These are phyloP conservation scores for Cheumatopsyche charites DNA, from an alignment of 1,140 invertebrate species.

Conservation along the genomic window DNA sequence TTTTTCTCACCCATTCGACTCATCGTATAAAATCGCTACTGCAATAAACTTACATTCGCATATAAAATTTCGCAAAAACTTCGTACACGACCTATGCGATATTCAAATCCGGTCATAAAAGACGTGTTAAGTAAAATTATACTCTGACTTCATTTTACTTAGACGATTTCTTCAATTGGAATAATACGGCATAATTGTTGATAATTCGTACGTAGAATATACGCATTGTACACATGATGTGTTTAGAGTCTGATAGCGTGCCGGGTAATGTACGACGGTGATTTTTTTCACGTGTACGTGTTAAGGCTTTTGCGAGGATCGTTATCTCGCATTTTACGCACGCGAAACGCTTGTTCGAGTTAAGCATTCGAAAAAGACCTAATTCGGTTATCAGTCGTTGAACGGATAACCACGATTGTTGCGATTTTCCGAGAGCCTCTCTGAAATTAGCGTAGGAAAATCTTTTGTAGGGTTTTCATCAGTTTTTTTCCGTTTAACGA, in stretches of 20 bases:
- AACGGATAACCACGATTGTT: no score
- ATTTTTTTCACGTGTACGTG: background rate
- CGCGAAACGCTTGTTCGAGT: background rate
- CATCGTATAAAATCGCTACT: background rate
- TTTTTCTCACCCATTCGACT: background rate
- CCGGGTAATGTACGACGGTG: background rate
- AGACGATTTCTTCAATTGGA: background rate
- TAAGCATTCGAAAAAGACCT: background rate
- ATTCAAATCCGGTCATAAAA: constrained; percentile 4
- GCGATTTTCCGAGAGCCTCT: no score
- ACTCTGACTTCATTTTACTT: constrained; percentile 9
- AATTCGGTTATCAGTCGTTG: background rate
- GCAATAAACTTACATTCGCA: background rate
- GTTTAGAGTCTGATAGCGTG: background rate
- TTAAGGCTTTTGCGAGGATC: background rate
- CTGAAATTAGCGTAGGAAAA: no score
- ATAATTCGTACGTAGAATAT: no score
- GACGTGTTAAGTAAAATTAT: background rate
- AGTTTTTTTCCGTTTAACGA: background rate
- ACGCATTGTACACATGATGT: background rate
- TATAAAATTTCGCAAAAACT: no score
- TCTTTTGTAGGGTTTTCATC: no score
- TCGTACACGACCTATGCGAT: background rate
- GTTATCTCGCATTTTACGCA: constrained; percentile 5
- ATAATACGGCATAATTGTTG: no score